Evolutionary conservation across 2,797 vertebrate genomes (phyloP).

Genomic region (Spinus olivaceus): DNA sequence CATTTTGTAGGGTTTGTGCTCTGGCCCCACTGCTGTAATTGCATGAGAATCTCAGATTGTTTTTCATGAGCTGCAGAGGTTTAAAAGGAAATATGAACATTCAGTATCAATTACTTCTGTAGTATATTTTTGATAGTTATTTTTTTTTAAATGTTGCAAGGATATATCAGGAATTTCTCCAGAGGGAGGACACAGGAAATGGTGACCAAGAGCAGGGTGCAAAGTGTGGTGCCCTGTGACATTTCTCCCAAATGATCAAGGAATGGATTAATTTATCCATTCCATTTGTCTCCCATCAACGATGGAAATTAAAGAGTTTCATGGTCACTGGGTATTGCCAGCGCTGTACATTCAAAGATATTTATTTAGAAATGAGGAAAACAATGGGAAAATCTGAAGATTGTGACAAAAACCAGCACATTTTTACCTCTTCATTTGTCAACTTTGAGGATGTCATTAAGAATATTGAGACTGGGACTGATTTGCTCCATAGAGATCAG

Average conservation of each 20-base stretch:
- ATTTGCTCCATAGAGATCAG: not conserved
- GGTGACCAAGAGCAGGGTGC: too few relatives aligned
- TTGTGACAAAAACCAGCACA: not conserved
- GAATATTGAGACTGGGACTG: not conserved
- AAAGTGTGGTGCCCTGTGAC: too few relatives aligned
- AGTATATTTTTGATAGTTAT: not conserved
- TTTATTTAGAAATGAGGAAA: not conserved
- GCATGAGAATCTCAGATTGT: not conserved
- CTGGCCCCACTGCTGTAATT: not conserved
- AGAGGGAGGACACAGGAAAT: too few relatives aligned
- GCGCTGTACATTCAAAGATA: not conserved
- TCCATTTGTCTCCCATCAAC: accelerated
- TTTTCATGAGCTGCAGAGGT: not conserved
- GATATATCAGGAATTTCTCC: not conserved
- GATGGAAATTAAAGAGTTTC: not conserved
- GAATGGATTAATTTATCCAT: not conserved
- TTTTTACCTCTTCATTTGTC: not conserved
- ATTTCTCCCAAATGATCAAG: not conserved
- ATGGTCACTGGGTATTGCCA: not conserved
- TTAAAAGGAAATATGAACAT: not conserved
- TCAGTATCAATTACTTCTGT: not conserved
- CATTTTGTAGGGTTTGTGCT: not conserved
- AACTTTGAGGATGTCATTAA: not conserved
- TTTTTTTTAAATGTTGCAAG: not conserved
- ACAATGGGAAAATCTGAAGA: not conserved